Base-by-base conservation (phyloP, 53 echinoderm and acorn worm genomes). In the Apostichopus leukothele region DNA sequence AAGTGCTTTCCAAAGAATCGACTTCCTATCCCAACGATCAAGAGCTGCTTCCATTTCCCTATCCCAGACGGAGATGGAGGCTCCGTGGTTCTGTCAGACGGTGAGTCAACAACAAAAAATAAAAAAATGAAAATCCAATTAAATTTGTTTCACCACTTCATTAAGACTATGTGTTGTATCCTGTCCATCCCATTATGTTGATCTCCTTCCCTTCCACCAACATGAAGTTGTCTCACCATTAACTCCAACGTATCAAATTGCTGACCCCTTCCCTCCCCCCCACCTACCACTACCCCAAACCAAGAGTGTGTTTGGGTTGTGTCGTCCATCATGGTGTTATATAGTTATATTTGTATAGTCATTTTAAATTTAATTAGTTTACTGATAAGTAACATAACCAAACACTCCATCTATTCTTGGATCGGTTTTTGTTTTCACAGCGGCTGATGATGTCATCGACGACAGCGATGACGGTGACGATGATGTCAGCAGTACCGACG, bases 401-500 rank as follows among this genome's bases (percentile, higher is more conserved):
- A 39, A 39, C 39, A 39, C 3, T 39, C 39, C 39, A 39, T 39
- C 39, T 39, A 39, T 39, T 39, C 39, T 39, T 39, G 39, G 39
- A 39, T 39, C 4, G 63, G 16, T 63, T 13, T 63, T 63, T 13
- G 5, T 16, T 63, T 16, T 9, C 16, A 16, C 63, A 63, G 63
- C 63, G 3, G 96, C 87, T 57, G 96, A 94, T 93, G 96, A 96
- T 73, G 96, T 93, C 20, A 96, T 96, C 14, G 96, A 96, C 89
- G 96, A 93, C 52, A 94, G 93, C 83, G 96, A 96, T 86, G 96
- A 96, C 76, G 93, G 92, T 71, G 96, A 96, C 83, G 96, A 96
- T 92, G 96, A 96, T 89, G 75, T 96, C 71, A 96, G 96, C 78
- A 96, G 96, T 23, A 90, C 89, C 59, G 96, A 96, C 68, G 96